Percentiles rank a stretch among this genome's conserved stretches.
phyloP scores from a whole-genome alignment of 2,797 vertebrate genomes.

The Smutsia gigantea region DNA sequence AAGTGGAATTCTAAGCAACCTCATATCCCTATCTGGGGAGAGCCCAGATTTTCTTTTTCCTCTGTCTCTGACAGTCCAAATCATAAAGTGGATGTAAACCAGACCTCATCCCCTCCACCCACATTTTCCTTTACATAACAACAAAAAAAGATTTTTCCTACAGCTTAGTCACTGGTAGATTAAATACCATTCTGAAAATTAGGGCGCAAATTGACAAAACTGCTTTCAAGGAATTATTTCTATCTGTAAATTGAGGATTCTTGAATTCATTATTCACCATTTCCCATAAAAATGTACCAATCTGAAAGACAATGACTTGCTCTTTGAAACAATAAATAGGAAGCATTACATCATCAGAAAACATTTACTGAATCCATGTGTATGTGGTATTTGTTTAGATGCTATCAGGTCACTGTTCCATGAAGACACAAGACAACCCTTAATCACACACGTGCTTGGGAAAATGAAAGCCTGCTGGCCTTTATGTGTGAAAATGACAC shows the following conservation, averaged over 20 bases:
- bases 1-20: constrained; percentile 85
- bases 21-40: constrained; percentile 62
- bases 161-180: constrained; percentile 81
- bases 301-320: not conserved
- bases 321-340: constrained; percentile 23
- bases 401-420: not conserved
- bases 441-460: not conserved
- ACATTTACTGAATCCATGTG: not conserved
- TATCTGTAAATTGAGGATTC: constrained; percentile 26
- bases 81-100: constrained; percentile 57
- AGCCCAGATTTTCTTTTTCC: constrained; percentile 79
- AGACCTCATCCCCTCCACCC: constrained; percentile 82
- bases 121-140: constrained; percentile 85
- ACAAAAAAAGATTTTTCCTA: constrained; percentile 82
- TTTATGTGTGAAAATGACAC: not conserved
- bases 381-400: not conserved
- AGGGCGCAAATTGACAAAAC: constrained; percentile 40
- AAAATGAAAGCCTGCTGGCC: not conserved
- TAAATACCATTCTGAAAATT: constrained; percentile 79
- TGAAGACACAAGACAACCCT: not conserved
- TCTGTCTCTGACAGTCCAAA: constrained; percentile 52
- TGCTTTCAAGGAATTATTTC: constrained; percentile 88
- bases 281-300: not conserved
- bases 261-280: not conserved
- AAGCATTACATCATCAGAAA: constrained; percentile 27